Base-by-base conservation (phyloP, 2,113 vertebrate species). In the Hippocampus barbouri region DNA sequence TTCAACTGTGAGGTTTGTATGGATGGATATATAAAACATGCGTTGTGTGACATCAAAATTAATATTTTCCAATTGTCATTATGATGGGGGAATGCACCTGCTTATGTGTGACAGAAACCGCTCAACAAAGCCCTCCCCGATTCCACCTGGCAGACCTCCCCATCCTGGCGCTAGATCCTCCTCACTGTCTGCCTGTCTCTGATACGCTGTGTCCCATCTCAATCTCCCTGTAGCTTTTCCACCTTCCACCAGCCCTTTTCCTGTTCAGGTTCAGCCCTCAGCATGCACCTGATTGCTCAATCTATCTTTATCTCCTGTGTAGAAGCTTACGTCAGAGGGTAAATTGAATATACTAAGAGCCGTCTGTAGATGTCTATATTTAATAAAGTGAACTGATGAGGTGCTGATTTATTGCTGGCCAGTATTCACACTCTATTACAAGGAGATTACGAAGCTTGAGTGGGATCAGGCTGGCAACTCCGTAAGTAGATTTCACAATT, bases 341-440 rank as follows among this genome's bases (percentile, higher is more conserved):
- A 91, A 93, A 93, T 93, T 93, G 92, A 93, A 93, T 93, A 92
- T 92, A 93, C 91, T 90, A 91, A 90, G 88, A 91, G 89, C 91
- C 93, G 92, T 92, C 91, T 93, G 91, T 92, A 91, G 91, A 90
- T 93, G 90, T 93, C 90, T 93, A 93, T 93, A 92, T 92, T 92
- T 92, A 92, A 93, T 93, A 91, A 92, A 93, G 90, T 90, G 86
- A 85, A 80, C 89, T 93, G 92, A 93, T 91, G 91, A 93, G 90
- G 87, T 90, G 89, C 89, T 92, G 92, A 93, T 93, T 92, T 93
- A 93, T 93, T 84, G 89, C 84, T 78, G 82, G 80, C 87, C 90
- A 90, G 91, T 92, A 92, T 93, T 93, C 91, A 90, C 91, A 92
- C 90, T 91, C 90, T 91, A 93, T 93, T 93, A 93, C 92, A 90